Evolutionary conservation across 2,113 vertebrate genomes (phyloP).

Genomic region (Cyrtonyx montezumae): DNA sequence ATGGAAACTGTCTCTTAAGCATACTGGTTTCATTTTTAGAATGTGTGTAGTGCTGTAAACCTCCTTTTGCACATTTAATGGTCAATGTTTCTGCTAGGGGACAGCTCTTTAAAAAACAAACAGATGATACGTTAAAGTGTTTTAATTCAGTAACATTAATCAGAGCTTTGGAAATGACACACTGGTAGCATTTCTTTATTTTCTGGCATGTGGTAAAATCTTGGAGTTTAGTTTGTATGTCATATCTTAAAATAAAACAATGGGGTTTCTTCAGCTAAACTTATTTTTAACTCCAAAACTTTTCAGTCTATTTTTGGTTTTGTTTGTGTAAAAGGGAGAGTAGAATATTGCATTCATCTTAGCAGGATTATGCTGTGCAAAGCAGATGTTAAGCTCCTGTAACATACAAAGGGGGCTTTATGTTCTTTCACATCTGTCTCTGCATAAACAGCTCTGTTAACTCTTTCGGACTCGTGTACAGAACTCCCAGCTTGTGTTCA

Average conservation of each 20-base stretch:
- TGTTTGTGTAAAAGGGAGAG: constrained; percentile 54
- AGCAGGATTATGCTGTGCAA: constrained; percentile 64
- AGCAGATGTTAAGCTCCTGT: constrained; percentile 72
- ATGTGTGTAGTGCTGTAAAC: neutral
- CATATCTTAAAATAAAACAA: neutral
- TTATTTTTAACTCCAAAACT: constrained; percentile 49
- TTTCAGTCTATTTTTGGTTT: constrained; percentile 21
- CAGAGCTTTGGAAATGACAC: neutral
- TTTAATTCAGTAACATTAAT: neutral
- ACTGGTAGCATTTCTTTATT: neutral
- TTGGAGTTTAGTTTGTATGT: neutral
- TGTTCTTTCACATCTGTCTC: constrained; percentile 74
- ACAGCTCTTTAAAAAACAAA: neutral
- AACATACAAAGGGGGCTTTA: constrained; percentile 68
- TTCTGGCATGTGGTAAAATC: neutral
- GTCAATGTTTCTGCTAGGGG: neutral
- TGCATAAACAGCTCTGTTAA: constrained; percentile 70
- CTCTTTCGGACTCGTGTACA: constrained; percentile 28
- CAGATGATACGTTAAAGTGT: neutral
- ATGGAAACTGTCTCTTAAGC: neutral
- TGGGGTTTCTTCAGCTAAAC: neutral
- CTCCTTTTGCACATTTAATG: neutral
- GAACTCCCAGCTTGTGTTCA: constrained; percentile 12
- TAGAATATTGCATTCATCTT: constrained; percentile 55
- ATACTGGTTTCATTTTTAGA: neutral